Evolutionary conservation across 2,797 vertebrate species (phyloP).

Genomic region (Fistularia commersonii): DNA sequence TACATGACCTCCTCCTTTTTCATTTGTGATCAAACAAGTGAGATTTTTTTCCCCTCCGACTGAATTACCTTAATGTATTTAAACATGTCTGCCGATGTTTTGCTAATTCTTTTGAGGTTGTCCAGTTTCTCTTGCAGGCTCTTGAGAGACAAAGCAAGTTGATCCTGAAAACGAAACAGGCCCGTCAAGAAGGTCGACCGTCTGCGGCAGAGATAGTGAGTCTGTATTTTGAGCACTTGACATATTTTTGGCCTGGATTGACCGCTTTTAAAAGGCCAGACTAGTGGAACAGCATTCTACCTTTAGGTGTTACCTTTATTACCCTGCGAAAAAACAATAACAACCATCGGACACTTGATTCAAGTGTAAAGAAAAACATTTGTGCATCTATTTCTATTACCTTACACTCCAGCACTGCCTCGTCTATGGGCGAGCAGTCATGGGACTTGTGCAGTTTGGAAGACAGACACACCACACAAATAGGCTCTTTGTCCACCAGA

Average conservation of each 20-base stretch:
- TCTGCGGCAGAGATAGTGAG: too few species aligned
- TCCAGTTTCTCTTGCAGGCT: slow-evolving; percentile 57
- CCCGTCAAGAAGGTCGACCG: too few species aligned
- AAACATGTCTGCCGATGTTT: slow-evolving; percentile 40
- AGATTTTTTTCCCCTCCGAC: too few species aligned
- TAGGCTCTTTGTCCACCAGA: slow-evolving; percentile 66
- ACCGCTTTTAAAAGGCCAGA: slow-evolving; percentile 16
- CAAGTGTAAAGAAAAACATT: too few species aligned
- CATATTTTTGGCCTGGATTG: neutral
- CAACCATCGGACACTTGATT: neutral
- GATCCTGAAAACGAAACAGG: slow-evolving; percentile 49
- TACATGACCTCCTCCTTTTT: neutral
- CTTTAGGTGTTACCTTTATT: slow-evolving; percentile 22
- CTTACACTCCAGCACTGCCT: slow-evolving; percentile 72
- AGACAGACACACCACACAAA: slow-evolving; percentile 73
- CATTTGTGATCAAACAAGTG: neutral
- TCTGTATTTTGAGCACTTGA: neutral
- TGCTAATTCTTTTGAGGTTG: slow-evolving; percentile 37
- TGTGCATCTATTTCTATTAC: slow-evolving; percentile 42
- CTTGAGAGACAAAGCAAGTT: slow-evolving; percentile 58
- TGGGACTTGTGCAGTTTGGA: slow-evolving; percentile 74
- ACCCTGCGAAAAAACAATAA: neutral
- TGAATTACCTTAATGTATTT: slow-evolving; percentile 62
- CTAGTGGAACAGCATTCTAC: slow-evolving; percentile 63
- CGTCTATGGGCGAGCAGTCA: slow-evolving; percentile 63